A percentile compares a stretch with the other conserved stretches of the same genome.
These are phyloP conservation scores for Nannoperca australis DNA, from an alignment of 2,797 vertebrate species.

Conservation along the genomic window DNA sequence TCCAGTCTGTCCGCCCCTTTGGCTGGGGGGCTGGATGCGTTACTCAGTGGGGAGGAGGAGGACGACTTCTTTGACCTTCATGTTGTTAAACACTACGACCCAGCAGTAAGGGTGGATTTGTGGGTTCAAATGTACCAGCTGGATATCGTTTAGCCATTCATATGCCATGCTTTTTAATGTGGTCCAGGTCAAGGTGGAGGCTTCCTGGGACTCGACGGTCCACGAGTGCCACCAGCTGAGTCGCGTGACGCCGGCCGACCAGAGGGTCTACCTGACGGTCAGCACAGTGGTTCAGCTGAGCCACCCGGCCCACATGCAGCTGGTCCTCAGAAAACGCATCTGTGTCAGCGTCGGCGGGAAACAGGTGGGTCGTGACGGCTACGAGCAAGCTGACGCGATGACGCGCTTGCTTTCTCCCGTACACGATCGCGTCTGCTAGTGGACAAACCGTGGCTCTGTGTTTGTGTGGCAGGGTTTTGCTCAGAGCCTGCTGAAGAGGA, in stretches of 20 bases:
- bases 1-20: conserved; percentile 90
- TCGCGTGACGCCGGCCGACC: conserved; percentile 85
- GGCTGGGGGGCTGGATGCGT: conserved; percentile 90
- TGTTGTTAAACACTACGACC: conserved; percentile 90
- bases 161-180: background rate
- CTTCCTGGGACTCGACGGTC: conserved; percentile 96
- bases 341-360: conserved; percentile 88
- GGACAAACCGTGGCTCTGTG: background rate
- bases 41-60: conserved; percentile 90
- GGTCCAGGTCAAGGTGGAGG: conserved; percentile 92
- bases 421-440: no score
- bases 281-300: conserved; percentile 90
- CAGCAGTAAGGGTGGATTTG: conserved; percentile 82
- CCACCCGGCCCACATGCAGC: conserved; percentile 94
- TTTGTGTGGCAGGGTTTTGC: conserved; percentile 90
- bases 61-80: conserved; percentile 96
- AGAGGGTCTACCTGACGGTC: conserved; percentile 93
- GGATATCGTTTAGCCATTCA: fast-evolving
- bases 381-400: background rate
- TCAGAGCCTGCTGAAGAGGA: conserved; percentile 93
- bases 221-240: conserved; percentile 93
- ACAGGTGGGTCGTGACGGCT: conserved; percentile 72
- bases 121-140: background rate
- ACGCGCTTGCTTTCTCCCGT: background rate
- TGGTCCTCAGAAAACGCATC: conserved; percentile 93